Base-by-base conservation (phyloP, 2,113 vertebrate species). In the Catharus minimus region DNA sequence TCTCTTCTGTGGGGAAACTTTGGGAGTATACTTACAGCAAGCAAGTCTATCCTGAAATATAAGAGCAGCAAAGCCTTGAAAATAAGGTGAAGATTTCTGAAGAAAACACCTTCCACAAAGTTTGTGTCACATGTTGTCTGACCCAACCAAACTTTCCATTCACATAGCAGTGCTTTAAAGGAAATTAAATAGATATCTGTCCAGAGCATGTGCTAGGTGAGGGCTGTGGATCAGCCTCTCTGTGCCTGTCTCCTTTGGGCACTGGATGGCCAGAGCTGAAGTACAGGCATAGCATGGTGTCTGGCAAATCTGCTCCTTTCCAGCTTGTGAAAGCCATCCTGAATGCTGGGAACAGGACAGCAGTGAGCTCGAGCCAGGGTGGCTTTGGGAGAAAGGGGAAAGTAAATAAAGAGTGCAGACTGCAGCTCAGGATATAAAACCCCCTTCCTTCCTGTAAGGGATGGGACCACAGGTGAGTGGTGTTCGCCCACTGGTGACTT, bases 201-300 rank as follows among this genome's bases (percentile, higher is more conserved):
- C n/a, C 53, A 26, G 62, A 44, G 33, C 30, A 62, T 2, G 7
- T 49, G 58, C 27, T 14, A 52, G 62, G 50, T 1, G 0, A 58
- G 66, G 49, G 43, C 33, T 47, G 13, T 39, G 39, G 80, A 56
- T 72, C 76, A 64, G 66, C 49, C 30, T 33, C 64, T 52, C 41
- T 0, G 0, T 39, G 49, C n/a, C 46, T 24, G 30, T 68, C 41
- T 82, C 39, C 53, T 36, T 27, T 15, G 58, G 49, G 28, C 33
- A 4, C 32, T 0, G 2, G 23, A 13, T 73, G 0, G 0, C 71
- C 27, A 19, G 27, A 2, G 5, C 75, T 46, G 32, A 69, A 67
- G 14, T 15, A 32, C 24, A 46, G 33, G 41, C 0, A 0, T 2
- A 49, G 33, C 1, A 1, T 1, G 0, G 8, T 5, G 0, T 47